Base-by-base conservation (phyloP, 1,140 invertebrate species). In the Bursaphelenchus mucronatus region DNA sequence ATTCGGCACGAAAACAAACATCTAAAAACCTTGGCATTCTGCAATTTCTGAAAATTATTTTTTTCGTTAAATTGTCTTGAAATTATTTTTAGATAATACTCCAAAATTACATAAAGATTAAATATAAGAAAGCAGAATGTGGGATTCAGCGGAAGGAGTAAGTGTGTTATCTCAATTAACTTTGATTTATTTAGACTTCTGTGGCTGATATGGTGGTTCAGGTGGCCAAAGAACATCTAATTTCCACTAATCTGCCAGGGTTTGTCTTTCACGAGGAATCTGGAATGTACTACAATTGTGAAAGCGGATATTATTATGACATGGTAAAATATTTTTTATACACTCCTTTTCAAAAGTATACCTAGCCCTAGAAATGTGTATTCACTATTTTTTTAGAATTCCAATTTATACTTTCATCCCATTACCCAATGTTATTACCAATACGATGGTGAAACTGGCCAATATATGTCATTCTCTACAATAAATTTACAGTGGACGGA, bases 191-290 rank as follows among this genome's bases (percentile, higher is more conserved):
- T 40, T 39, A 39, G 45, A 4, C 13, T 19, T n/a, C 13, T 49
- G 50, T 64, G 13, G 63, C 63, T 3, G 55, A 64, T 15, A 64
- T 64, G 53, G 40, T 64, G 10, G 54, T 55, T 11, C 43, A 64
- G 30, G 57, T 52, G 9, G 55, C 63, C 13, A 62, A 47, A 13
- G 51, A 51, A 39, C 30, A 61, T 13, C 39, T 64, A 19, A 41
- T 41, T 10, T 21, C 58, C 13, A 49, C 58, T 17, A 45, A 55
- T 15, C 21, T 64, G 9, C 63, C 63, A 3, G 63, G 63, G n/a
- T 64, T 40, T 49, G 58, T 61, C 9, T 64, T 61, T 51, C 15
- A 21, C 44, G 45, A 45, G n/a, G 63, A 63, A 11, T 51, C 58
- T 49, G 19, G 61, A 7, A 43, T 52, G 41, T 64, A 64, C 44